Evolutionary conservation across 2,888 invertebrate genomes (phyloP).

Genomic region (Hanleya hanleyi): DNA sequence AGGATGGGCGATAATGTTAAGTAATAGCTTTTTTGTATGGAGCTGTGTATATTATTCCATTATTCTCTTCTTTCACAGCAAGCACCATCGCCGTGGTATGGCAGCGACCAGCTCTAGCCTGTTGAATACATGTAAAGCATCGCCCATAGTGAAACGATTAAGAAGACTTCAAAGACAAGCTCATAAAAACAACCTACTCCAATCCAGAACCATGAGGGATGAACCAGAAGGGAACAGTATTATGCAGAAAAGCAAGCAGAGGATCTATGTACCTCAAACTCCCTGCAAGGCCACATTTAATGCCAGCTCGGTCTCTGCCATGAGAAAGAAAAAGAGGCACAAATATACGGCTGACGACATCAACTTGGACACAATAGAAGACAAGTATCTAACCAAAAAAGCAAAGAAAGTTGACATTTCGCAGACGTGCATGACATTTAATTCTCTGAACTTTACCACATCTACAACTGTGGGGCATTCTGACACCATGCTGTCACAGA

Average conservation of each 20-base stretch:
- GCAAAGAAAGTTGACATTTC: not conserved
- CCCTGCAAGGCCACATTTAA: not conserved
- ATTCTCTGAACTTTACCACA: constrained; percentile 7
- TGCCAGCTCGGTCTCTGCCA: not conserved
- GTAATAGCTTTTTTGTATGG: too few relatives aligned
- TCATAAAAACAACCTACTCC: too few relatives aligned
- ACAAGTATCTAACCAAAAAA: constrained; percentile 12
- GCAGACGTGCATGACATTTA: not conserved
- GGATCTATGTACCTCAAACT: constrained; percentile 16
- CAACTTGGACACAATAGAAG: constrained; percentile 21
- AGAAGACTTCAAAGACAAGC: not conserved
- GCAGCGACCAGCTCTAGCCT: too few relatives aligned
- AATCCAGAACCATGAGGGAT: constrained; percentile 39
- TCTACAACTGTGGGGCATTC: constrained; percentile 7
- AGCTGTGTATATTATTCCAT: too few relatives aligned
- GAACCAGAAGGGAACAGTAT: constrained; percentile 62
- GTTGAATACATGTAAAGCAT: too few relatives aligned
- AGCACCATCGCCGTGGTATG: too few relatives aligned
- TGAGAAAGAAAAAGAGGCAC: not conserved
- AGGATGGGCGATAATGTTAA: too few relatives aligned
- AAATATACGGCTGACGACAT: constrained; percentile 1
- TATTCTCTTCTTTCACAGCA: too few relatives aligned
- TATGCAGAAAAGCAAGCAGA: constrained; percentile 40
- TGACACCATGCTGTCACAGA: constrained; percentile 1
- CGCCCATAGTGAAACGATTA: not conserved